A percentile compares a stretch with the other conserved stretches of the same genome.
Evolutionary conservation across 2,113 vertebrate species (phyloP).

Genomic region (Myotis brandtii): DNA sequence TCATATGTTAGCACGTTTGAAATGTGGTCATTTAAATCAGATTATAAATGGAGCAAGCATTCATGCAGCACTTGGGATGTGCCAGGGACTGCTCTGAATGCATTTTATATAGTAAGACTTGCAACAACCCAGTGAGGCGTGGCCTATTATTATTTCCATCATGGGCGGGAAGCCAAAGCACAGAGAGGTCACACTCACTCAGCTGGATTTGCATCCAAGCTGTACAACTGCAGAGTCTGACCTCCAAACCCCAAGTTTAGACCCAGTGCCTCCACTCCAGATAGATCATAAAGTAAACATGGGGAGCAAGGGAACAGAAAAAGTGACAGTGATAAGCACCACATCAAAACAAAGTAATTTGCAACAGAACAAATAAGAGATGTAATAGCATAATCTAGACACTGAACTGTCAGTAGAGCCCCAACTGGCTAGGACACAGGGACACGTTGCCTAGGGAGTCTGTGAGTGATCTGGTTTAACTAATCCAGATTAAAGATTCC

Average conservation of each 20-base stretch:
- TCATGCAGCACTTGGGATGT: background rate
- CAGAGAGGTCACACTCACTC: background rate
- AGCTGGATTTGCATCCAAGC: background rate
- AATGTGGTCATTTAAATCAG: constrained; percentile 62
- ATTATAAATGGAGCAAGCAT: background rate
- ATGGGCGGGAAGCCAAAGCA: background rate
- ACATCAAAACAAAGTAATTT: background rate
- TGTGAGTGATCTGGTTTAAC: background rate
- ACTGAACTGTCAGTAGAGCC: background rate
- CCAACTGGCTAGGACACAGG: background rate
- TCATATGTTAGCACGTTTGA: constrained; percentile 45
- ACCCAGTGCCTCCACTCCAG: background rate
- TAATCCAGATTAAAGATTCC: background rate
- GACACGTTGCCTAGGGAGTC: background rate
- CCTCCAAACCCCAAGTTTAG: background rate
- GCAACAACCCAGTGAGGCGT: background rate
- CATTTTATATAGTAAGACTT: background rate
- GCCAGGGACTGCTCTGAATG: background rate
- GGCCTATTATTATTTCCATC: background rate
- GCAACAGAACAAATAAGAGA: constrained; percentile 38
- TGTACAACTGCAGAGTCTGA: background rate
- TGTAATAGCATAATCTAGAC: constrained; percentile 6
- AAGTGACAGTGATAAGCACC: background rate
- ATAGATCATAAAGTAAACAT: constrained; percentile 22
- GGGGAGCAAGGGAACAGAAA: background rate